Evolutionary conservation across 1,140 invertebrate genomes (phyloP), one percentile per base, ranked within the genome.

Genomic region (Leptestheria dahalacensis): DNA sequence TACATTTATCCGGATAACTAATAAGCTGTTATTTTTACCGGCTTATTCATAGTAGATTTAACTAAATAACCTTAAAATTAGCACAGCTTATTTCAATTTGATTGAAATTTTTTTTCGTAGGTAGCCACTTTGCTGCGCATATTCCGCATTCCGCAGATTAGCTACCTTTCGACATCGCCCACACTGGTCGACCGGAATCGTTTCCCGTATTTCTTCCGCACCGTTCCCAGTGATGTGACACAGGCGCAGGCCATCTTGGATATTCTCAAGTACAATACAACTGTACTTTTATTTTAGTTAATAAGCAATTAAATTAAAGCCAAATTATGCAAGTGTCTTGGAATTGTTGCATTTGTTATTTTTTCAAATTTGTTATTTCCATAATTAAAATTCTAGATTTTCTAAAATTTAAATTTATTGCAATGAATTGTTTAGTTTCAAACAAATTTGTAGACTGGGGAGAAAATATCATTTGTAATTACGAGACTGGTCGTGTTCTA

Each of bases 191-290:
- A 76, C 64, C 71, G 72, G 48, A 72, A 75, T 24, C 71, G 71
- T 49, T 81, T 75, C 64, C 76, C 77, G 0, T 78, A 78, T 59
- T 81, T 81, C 65, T 80, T 79, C 63, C 68, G 79, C 15, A 81
- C 79, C 0, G 78, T 81, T 9, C 78, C 79, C 1, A 78, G 74
- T 21, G 79, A 81, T 65, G 68, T 77, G 15, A 77, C 78, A 63
- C 78, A 80, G 59, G 78, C 77, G 0, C 71, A 76, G 28, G 77
- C 76, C 4, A 79, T 80, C 68, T 66, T 79, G 9, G 75, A 77
- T 64, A 74, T 80, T 50, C 71, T 80, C n/a, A 73, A 69, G 78
- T 79, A 67, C 68, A 52, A 23, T 21, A 62, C 26, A 49, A 24
- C 23, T 9, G 15, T 41, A 41, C 6, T 41, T n/a, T 20, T 47